Percentiles rank a stretch among this genome's conserved stretches.
Conservation (phyloP, 2,888 invertebrate species). For the Agonopterix heracliana region DNA sequence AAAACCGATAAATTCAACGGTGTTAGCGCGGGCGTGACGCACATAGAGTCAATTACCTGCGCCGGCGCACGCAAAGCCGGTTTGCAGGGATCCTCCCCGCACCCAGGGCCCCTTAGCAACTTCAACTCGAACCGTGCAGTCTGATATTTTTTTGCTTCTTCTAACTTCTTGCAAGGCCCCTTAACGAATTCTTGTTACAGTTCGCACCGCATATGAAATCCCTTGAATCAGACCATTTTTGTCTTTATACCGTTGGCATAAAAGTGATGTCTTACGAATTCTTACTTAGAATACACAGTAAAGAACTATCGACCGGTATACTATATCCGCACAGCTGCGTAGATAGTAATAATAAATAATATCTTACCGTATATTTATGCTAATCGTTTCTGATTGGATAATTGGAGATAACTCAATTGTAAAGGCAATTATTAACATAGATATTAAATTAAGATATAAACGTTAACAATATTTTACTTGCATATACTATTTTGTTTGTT, state of each 20-base stretch:
- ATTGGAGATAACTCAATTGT: conserved; percentile 21
- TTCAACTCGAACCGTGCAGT: conserved; percentile 33
- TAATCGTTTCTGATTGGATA: conserved; percentile 22
- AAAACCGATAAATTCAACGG: no score
- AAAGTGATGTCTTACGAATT: no score
- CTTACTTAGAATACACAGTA: no score
- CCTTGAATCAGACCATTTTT: no score
- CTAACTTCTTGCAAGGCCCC: conserved; percentile 29
- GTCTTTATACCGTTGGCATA: no score
- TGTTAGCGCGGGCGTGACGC: no score
- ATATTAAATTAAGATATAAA: neutral
- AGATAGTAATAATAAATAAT: conserved; percentile 18
- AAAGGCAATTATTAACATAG: neutral
- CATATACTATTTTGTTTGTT: no score
- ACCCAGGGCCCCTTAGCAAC: conserved; percentile 19
- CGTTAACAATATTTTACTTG: no score
- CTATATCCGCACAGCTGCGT: neutral
- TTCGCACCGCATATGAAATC: neutral
- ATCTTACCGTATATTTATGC: conserved; percentile 21
- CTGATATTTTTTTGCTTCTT: conserved; percentile 60
- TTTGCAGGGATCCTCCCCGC: conserved; percentile 44
- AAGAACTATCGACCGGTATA: neutral
- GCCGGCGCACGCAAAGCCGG: conserved; percentile 62
- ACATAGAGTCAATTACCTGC: conserved; percentile 16
- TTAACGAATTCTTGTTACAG: conserved; percentile 31